Percentiles rank a stretch among this genome's conserved stretches.
Evolutionary conservation across 1,140 invertebrate genomes (phyloP).

Genomic region (Diabrotica virgifera): DNA sequence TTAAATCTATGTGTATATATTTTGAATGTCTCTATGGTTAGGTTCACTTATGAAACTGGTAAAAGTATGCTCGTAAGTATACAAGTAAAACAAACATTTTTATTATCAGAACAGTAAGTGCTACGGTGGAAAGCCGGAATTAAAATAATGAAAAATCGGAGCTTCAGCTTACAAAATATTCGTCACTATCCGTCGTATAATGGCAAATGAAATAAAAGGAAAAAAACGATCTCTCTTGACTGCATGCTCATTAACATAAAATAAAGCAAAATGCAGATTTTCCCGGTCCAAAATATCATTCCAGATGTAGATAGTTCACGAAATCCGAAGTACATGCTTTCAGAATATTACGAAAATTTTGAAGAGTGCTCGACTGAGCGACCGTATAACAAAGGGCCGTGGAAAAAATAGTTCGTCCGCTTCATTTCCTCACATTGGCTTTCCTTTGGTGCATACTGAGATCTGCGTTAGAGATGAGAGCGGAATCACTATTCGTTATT

Average conservation of each 20-base stretch:
- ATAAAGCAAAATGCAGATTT: constrained; percentile 3
- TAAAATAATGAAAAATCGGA: too few relatives aligned
- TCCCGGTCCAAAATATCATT: neutral
- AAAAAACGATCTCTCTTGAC: neutral
- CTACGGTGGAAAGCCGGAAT: too few relatives aligned
- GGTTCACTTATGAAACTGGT: too few relatives aligned
- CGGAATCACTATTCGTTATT: too few relatives aligned
- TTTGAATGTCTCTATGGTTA: too few relatives aligned
- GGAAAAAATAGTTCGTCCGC: constrained; percentile 2
- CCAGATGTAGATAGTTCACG: neutral
- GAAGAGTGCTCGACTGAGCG: neutral
- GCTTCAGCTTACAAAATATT: too few relatives aligned
- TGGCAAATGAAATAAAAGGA: neutral
- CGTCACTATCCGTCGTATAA: too few relatives aligned
- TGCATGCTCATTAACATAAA: neutral
- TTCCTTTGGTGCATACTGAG: neutral
- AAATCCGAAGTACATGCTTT: neutral
- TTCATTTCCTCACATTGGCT: neutral
- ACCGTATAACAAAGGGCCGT: neutral
- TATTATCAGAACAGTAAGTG: too few relatives aligned
- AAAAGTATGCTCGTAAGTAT: too few relatives aligned
- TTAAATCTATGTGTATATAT: too few relatives aligned
- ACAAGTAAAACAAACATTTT: too few relatives aligned
- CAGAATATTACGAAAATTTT: neutral
- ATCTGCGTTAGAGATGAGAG: too few relatives aligned